Conservation (phyloP, 2,888 invertebrate genomes). For the Aspidiotus rigidus region DNA sequence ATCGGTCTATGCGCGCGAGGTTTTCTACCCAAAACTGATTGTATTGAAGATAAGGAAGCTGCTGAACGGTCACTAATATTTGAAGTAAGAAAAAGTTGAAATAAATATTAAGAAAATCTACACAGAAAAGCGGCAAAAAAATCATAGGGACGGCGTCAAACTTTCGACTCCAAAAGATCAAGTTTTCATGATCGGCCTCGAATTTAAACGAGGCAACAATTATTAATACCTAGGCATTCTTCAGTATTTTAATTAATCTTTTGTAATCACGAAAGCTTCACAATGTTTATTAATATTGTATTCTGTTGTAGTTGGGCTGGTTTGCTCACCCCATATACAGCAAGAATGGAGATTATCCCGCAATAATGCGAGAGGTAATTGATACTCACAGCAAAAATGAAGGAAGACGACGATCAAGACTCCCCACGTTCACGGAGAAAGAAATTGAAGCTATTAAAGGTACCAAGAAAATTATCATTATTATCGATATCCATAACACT, state of each 20-base stretch:
- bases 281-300: neutral
- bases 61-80: slow-evolving; percentile 17
- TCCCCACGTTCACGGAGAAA: slow-evolving; percentile 46
- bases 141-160: too few species aligned
- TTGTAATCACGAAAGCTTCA: too few species aligned
- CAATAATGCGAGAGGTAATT: slow-evolving; percentile 45
- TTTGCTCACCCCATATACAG: slow-evolving; percentile 39
- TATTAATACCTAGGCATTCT: too few species aligned
- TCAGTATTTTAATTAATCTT: too few species aligned
- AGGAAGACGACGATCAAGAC: slow-evolving; percentile 44
- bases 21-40: slow-evolving; percentile 16
- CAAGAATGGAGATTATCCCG: slow-evolving; percentile 47
- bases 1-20: neutral
- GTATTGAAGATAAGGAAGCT: slow-evolving; percentile 18
- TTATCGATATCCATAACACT: too few species aligned
- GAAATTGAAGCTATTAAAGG: slow-evolving; percentile 51
- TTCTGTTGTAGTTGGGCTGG: slow-evolving; percentile 37
- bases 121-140: too few species aligned
- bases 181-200: too few species aligned
- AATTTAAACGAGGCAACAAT: too few species aligned
- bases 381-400: slow-evolving; percentile 44
- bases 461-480: slow-evolving; percentile 10
- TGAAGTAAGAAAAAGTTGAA: slow-evolving; percentile 1
- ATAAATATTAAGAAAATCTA: too few species aligned
- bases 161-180: neutral